These are phyloP conservation scores for Colossoma macropomum DNA, from an alignment of 2,113 vertebrate species.

Conservation along the genomic window DNA sequence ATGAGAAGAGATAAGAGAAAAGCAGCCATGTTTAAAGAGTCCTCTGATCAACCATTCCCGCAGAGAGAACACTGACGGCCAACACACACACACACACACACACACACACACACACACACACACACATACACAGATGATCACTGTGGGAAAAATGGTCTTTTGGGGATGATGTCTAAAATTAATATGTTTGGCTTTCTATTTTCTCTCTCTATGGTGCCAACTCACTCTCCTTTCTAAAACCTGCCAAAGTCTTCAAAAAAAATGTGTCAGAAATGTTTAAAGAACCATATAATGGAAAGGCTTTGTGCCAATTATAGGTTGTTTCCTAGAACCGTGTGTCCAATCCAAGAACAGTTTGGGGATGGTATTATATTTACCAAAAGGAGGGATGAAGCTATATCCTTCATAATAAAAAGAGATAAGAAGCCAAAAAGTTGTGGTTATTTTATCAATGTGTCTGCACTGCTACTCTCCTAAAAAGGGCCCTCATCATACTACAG, in stretches of 20 bases:
- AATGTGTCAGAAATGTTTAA: neutral
- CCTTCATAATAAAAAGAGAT: neutral
- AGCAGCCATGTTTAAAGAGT: slow-evolving; percentile 76
- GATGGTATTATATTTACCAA: too few species aligned
- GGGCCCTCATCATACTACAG: too few species aligned
- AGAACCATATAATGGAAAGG: neutral
- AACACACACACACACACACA: slow-evolving; percentile 32
- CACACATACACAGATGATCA: slow-evolving; percentile 5
- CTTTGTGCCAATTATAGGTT: too few species aligned
- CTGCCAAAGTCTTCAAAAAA: neutral
- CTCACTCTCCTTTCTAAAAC: neutral
- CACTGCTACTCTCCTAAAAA: too few species aligned
- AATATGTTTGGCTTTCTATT: neutral
- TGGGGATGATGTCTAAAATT: neutral
- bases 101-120: too few species aligned
- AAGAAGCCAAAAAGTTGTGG: neutral
- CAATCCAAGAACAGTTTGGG: too few species aligned
- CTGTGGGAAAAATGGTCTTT: neutral
- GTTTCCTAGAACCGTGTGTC: too few species aligned
- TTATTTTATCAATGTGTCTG: too few species aligned
- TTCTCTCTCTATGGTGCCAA: neutral
- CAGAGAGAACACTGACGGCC: slow-evolving; percentile 75
- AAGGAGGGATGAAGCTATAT: neutral
- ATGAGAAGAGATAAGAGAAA: slow-evolving; percentile 73
- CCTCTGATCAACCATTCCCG: slow-evolving; percentile 76